Conservation (phyloP, 2,113 vertebrate species). For the Colius striatus region DNA sequence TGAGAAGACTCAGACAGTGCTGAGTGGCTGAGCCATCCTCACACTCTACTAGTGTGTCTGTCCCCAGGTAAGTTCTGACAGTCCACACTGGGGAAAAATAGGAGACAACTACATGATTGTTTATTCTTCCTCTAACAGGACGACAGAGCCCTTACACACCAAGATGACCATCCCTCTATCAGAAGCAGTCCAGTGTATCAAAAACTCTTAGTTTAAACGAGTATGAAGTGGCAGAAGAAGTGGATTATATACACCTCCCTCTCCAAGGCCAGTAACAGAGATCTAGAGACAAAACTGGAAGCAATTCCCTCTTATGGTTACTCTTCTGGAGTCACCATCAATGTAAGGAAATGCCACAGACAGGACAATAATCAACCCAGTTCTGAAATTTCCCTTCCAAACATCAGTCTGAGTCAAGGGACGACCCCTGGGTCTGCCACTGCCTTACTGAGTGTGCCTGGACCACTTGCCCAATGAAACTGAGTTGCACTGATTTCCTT, state of each 20-base stretch:
- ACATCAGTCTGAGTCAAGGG: background rate
- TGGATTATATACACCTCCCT: background rate
- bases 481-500: background rate
- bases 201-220: accelerated
- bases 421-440: background rate
- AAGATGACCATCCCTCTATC: background rate
- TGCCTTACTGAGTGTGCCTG: background rate
- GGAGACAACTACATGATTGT: background rate
- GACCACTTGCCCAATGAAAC: background rate
- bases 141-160: background rate
- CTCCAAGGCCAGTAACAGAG: background rate
- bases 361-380: background rate
- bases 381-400: background rate
- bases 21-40: background rate
- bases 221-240: background rate
- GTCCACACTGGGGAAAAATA: background rate
- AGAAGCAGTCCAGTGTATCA: background rate
- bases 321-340: background rate
- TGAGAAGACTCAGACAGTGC: background rate
- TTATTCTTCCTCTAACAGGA: background rate
- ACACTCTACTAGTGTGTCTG: background rate
- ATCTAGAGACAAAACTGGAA: background rate
- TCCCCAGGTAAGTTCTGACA: background rate
- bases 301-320: background rate
- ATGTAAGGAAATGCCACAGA: background rate